A percentile compares a stretch with the other conserved stretches of the same genome.
Evolutionary conservation across 2,113 vertebrate genomes (phyloP).

Genomic region (Grantiella picta): DNA sequence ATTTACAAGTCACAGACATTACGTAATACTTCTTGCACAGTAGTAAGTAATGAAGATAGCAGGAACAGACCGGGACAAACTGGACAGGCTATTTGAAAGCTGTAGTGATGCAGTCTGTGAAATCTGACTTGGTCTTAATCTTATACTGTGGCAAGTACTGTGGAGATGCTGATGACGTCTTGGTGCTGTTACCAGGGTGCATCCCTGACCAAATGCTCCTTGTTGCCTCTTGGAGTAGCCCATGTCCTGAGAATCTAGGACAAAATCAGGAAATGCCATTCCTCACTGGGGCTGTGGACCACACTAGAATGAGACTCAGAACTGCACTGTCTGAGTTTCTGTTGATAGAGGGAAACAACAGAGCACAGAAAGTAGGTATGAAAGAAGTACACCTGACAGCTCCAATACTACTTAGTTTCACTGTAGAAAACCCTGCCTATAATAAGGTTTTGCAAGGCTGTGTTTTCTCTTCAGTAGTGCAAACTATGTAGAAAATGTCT

Average conservation of each 20-base stretch:
- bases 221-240: background rate
- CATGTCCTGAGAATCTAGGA: background rate
- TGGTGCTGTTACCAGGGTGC: background rate
- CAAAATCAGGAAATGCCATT: background rate
- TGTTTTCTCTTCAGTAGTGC: background rate
- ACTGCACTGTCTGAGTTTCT: background rate
- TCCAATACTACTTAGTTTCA: background rate
- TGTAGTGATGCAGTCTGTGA: background rate
- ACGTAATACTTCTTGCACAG: background rate
- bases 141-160: background rate
- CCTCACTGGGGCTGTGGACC: background rate
- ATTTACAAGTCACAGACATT: conserved; percentile 24
- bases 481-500: background rate
- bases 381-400: background rate
- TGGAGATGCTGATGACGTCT: background rate
- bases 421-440: background rate
- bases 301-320: background rate
- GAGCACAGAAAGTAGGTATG: background rate
- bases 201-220: background rate
- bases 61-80: background rate
- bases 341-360: background rate
- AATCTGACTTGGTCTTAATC: background rate
- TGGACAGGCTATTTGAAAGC: background rate
- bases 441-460: background rate
- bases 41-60: background rate